Percentiles rank a stretch among this genome's conserved stretches.
Conservation (phyloP, 2,113 vertebrate genomes). For the Nanger granti region DNA sequence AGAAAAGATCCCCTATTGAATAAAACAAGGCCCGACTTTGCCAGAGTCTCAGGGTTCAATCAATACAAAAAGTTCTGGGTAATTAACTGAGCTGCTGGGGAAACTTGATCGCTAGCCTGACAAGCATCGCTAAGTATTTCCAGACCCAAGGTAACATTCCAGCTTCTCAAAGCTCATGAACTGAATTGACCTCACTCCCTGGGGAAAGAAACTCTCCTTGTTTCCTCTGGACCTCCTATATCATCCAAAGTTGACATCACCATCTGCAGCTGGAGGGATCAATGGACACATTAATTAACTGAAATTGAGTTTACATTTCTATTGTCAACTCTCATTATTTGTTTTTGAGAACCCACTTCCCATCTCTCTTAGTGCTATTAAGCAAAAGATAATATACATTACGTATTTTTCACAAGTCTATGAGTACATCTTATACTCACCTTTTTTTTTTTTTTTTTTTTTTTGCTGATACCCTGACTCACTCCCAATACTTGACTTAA, state of each 20-base stretch:
- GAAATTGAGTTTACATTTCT: background rate
- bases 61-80: slow-evolving; percentile 32
- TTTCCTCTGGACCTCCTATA: background rate
- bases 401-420: background rate
- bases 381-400: background rate
- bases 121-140: slow-evolving; percentile 41
- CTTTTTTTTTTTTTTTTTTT: background rate
- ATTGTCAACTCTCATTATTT: background rate
- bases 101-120: slow-evolving; percentile 26
- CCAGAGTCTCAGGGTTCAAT: slow-evolving; percentile 5
- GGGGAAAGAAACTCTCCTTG: background rate
- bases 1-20: background rate
- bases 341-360: background rate
- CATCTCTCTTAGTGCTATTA: background rate
- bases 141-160: slow-evolving; percentile 42
- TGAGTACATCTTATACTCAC: background rate
- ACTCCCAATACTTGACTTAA: background rate
- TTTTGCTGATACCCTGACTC: background rate
- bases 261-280: background rate
- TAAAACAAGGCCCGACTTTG: slow-evolving; percentile 2
- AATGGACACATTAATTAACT: background rate
- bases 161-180: slow-evolving; percentile 27
- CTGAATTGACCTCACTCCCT: slow-evolving; percentile 17
- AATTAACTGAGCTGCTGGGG: slow-evolving; percentile 44
- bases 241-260: background rate